A percentile compares a stretch with the other conserved stretches of the same genome.
Evolutionary conservation across 2,797 vertebrate genomes (phyloP).

Genomic region (Pangasius sanitwongsei): DNA sequence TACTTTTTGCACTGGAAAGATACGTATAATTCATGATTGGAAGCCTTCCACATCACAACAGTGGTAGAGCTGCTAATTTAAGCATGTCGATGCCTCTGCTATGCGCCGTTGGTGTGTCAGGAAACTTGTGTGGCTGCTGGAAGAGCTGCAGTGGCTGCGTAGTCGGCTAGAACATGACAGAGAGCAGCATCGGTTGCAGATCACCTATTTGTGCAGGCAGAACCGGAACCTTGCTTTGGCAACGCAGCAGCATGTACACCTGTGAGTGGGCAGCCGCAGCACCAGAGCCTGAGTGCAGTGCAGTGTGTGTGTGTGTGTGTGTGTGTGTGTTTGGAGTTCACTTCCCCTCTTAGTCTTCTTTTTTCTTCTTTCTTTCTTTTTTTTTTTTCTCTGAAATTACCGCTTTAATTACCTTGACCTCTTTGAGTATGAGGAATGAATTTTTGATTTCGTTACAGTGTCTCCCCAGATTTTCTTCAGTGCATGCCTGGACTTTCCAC

Average conservation of each 20-base stretch:
- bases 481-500: constrained; percentile 12
- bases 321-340: constrained; percentile 62
- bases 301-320: constrained; percentile 47
- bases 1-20: too few relatives aligned
- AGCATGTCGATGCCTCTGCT: constrained; percentile 19
- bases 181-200: constrained; percentile 72
- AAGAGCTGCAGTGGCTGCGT: constrained; percentile 74
- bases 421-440: not conserved
- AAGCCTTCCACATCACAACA: not conserved
- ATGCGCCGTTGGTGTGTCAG: constrained; percentile 30
- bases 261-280: constrained; percentile 70
- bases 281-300: constrained; percentile 35
- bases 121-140: constrained; percentile 63
- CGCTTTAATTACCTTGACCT: too few relatives aligned
- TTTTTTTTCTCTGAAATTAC: not conserved
- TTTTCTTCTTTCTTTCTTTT: too few relatives aligned
- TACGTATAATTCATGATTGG: not conserved
- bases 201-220: constrained; percentile 71
- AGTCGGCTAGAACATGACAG: constrained; percentile 75
- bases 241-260: constrained; percentile 74
- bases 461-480: not conserved
- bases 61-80: not conserved
- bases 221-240: constrained; percentile 73
- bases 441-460: not conserved
- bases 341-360: not conserved